Evolutionary conservation across 2,797 vertebrate species (phyloP).

Genomic region (Liparis tanakae): DNA sequence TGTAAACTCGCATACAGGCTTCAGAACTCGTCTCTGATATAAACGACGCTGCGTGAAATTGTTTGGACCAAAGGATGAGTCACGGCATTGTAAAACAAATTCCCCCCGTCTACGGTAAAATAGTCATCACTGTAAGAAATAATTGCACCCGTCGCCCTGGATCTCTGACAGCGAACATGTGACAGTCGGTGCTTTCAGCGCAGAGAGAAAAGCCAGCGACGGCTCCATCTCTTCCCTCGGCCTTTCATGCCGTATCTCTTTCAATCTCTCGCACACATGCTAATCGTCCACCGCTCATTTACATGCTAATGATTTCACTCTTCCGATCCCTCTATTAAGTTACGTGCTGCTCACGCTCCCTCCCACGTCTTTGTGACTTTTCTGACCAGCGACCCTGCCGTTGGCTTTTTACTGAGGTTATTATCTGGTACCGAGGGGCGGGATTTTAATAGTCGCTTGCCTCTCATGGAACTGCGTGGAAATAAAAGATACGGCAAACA

Average conservation of each 20-base stretch:
- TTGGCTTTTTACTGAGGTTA: constrained; percentile 45
- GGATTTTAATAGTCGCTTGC: constrained; percentile 35
- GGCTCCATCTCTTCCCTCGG: constrained; percentile 70
- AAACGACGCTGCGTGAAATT: constrained; percentile 37
- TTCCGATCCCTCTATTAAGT: constrained; percentile 74
- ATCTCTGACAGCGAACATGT: constrained; percentile 63
- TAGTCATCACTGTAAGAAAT: constrained; percentile 66
- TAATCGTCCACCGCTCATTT: constrained; percentile 88
- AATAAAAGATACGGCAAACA: not conserved
- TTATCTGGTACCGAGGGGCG: constrained; percentile 34
- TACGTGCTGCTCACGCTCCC: constrained; percentile 54
- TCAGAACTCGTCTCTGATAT: constrained; percentile 9
- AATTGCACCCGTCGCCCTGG: constrained; percentile 59
- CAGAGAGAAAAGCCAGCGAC: constrained; percentile 41
- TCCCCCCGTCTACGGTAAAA: constrained; percentile 49
- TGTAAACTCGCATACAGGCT: not conserved
- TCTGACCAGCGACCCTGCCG: constrained; percentile 23
- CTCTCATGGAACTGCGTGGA: not conserved
- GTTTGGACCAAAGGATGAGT: constrained; percentile 42
- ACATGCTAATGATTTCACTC: constrained; percentile 90
- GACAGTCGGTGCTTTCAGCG: constrained; percentile 66
- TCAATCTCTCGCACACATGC: constrained; percentile 78
- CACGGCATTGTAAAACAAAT: constrained; percentile 62
- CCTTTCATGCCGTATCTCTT: constrained; percentile 79
- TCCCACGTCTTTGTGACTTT: constrained; percentile 67